Percentiles rank a stretch among this genome's conserved stretches.
Conservation (phyloP, 2,113 vertebrate genomes). For the Puntigrus tetrazona region DNA sequence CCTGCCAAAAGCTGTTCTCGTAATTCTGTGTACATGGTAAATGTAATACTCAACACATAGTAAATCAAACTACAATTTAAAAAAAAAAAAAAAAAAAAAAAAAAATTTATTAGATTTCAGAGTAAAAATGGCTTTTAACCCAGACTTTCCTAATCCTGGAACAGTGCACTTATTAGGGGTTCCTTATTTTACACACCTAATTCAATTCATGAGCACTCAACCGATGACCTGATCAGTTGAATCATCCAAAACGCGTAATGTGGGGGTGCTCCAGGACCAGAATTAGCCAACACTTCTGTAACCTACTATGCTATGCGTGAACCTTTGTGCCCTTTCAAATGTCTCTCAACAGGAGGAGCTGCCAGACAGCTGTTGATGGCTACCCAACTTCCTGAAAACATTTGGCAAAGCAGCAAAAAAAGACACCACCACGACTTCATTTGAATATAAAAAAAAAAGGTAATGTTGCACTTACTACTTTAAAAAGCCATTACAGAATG, state of each 20-base stretch:
- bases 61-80: background rate
- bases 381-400: background rate
- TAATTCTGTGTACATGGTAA: background rate
- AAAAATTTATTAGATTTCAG: too few relatives aligned
- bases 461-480: background rate
- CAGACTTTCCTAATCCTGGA: background rate
- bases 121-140: background rate
- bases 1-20: background rate
- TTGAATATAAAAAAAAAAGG: background rate
- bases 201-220: background rate
- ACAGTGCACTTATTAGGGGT: background rate
- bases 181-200: background rate
- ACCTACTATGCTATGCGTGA: background rate
- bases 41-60: background rate
- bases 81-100: too few relatives aligned
- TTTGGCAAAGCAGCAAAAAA: background rate
- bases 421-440: background rate
- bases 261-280: conserved; percentile 6
- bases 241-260: background rate
- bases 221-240: background rate
- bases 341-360: background rate
- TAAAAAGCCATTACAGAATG: background rate
- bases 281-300: background rate
- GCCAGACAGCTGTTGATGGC: background rate
- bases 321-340: background rate